Evolutionary conservation across 2,797 vertebrate species (phyloP), one percentile per base, ranked within the genome.

Genomic region (Eulemur mongoz): DNA sequence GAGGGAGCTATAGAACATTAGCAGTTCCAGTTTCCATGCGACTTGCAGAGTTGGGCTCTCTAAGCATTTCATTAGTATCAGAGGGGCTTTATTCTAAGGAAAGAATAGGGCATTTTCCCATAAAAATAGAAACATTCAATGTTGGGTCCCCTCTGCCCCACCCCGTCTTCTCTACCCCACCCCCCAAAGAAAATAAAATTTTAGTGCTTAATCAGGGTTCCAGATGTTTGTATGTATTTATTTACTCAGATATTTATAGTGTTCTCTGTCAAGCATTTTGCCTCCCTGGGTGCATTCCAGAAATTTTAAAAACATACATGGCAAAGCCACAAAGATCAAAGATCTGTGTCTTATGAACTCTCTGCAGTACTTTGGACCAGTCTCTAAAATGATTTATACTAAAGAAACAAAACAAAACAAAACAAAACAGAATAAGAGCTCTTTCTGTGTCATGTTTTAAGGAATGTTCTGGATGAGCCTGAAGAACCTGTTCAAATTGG

Each of bases 221-320:
- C 98, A 98, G 98, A 98, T 98, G 98, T 98, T 91, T 97, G 98
- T 93, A 96, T 98, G 98, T 96, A 97, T 97, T 83, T 97, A 96
- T 98, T 98, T 98, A 97, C 97, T 97, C 89, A 90, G 96, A 91
- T 98, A 98, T 98, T 98, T 98, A 98, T 98, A 98, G 98, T 97
- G 96, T 95, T 97, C 96, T 97, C 94, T 97, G 97, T 97, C 95
- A 94, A 96, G 94, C 97, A 88, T 90, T 89, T 96, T 94, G 97
- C 96, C 97, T 97, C 98, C 98, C 97, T 97, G 97, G 94, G 98
- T 81, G 97, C 97, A 98, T 98, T 98, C 98, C 98, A 97, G 95
- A 97, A 97, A 98, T 97, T 96, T 96, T 97, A 92, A 93, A 97
- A 96, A 97, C 96, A 96, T 98, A 96, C 96, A 97, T 97, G 84